Conservation (phyloP, 2,888 invertebrate genomes). For the Drosophila prolongata region DNA sequence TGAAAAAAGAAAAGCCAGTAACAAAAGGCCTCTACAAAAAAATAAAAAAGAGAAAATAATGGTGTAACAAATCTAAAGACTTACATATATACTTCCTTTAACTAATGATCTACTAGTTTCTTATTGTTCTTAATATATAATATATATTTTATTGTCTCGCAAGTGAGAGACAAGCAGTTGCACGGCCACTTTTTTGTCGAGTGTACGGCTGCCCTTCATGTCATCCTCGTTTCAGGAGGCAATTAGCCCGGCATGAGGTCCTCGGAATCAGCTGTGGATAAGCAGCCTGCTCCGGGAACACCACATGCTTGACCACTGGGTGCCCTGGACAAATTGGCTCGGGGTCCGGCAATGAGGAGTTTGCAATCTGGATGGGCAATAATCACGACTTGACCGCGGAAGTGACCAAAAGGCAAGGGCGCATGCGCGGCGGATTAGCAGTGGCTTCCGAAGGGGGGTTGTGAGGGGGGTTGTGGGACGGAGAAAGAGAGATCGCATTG, state of each 20-base stretch:
- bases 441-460: background rate
- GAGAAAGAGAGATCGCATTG: constrained; percentile 34
- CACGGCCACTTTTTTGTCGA: constrained; percentile 18
- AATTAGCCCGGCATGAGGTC: constrained; percentile 47
- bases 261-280: constrained; percentile 33
- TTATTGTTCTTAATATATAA: no score
- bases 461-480: background rate
- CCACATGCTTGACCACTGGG: constrained; percentile 68
- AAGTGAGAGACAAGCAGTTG: no score
- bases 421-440: constrained; percentile 63
- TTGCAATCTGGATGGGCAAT: constrained; percentile 24
- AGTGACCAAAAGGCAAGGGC: constrained; percentile 65
- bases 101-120: no score
- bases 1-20: no score
- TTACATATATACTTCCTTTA: no score
- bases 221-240: constrained; percentile 3
- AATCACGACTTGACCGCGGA: constrained; percentile 60
- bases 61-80: no score
- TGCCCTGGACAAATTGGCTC: constrained; percentile 58
- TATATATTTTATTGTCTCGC: no score
- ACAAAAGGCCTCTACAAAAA: no score
- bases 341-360: background rate
- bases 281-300: constrained; percentile 48
- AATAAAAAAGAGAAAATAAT: no score
- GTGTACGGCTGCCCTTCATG: constrained; percentile 4